Conservation (phyloP, 2,113 vertebrate species). For the Sapajus apella region DNA sequence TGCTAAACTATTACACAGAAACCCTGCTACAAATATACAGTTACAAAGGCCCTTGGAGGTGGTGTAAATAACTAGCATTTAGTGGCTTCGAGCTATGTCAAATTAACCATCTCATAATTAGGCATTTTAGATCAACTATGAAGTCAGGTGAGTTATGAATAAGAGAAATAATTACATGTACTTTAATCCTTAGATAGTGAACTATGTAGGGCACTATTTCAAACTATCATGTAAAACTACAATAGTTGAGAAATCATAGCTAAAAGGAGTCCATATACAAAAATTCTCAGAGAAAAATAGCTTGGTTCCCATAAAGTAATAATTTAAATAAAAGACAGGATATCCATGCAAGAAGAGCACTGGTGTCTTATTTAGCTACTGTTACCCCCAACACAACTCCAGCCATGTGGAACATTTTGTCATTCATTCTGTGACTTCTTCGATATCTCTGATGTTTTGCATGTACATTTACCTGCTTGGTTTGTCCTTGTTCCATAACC, state of each 20-base stretch:
- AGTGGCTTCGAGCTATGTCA: background rate
- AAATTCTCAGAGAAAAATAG: background rate
- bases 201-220: background rate
- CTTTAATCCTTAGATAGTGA: background rate
- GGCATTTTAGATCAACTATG: background rate
- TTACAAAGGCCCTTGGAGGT: background rate
- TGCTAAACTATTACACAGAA: background rate
- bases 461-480: background rate
- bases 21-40: background rate
- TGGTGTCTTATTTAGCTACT: background rate
- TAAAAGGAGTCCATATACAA: background rate
- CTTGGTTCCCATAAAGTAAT: background rate
- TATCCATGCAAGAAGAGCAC: background rate
- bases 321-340: background rate
- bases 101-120: conserved; percentile 9
- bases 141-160: background rate
- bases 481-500: background rate
- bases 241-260: background rate
- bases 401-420: background rate
- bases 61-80: background rate
- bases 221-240: background rate
- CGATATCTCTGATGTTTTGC: background rate
- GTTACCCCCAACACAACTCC: too few species aligned
- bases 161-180: background rate
- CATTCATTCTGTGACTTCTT: background rate